Percentiles rank a stretch among this genome's conserved stretches.
These are phyloP conservation scores for Palythoa grandis DNA, from an alignment of 92 coral and sea anemone genomes.

Conservation along the genomic window DNA sequence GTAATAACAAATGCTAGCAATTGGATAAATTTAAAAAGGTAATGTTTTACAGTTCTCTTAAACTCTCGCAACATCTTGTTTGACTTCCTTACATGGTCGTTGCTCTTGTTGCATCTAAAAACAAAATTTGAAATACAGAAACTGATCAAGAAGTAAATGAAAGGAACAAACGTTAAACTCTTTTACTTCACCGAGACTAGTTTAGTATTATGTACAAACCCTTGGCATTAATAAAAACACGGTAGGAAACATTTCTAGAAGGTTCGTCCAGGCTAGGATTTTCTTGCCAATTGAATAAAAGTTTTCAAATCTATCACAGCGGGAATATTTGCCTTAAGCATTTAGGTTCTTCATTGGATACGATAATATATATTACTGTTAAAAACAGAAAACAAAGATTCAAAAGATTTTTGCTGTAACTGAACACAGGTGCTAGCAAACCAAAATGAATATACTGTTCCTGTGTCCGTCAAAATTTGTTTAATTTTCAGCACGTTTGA, in stretches of 20 bases:
- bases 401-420: background rate
- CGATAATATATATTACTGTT: background rate
- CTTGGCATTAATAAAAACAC: constrained; percentile 11
- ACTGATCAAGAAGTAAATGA: background rate
- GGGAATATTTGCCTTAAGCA: constrained; percentile 16
- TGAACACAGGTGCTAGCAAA: background rate
- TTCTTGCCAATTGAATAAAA: background rate
- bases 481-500: background rate
- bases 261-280: background rate
- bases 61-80: background rate
- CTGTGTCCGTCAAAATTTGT: background rate
- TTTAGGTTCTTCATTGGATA: background rate
- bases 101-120: background rate
- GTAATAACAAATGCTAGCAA: background rate
- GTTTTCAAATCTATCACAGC: constrained; percentile 10
- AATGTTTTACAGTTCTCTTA: background rate
- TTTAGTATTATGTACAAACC: background rate
- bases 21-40: background rate
- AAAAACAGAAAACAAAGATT: background rate
- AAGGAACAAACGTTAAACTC: background rate
- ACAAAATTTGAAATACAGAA: background rate
- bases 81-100: background rate
- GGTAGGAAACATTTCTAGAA: background rate
- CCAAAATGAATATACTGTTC: background rate
- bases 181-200: background rate